Base-by-base conservation (phyloP, 2,888 invertebrate species). In the Rotaria magnacalcarata region DNA sequence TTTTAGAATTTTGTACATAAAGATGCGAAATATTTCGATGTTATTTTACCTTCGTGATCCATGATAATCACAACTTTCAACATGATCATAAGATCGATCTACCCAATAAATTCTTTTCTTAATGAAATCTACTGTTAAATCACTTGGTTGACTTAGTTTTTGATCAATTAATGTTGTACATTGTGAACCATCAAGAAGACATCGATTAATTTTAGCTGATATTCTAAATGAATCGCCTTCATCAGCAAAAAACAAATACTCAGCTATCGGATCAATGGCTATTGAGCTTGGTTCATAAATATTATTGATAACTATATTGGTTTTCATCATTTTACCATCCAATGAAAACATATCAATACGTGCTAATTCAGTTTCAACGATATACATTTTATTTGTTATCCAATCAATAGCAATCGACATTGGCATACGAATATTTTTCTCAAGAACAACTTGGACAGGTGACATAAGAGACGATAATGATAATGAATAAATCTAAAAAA, bases 311-410 rank as follows among this genome's bases (percentile, higher is more conserved):
- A 98, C 92, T 0, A 96, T 95, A 21, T 97, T 95, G 0, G 96
- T 96, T 90, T 97, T 96, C 80, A 43, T 43, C 92, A 94, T 94
- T 86, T 94, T 93, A 0, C 95, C 95, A 88, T 94, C 94, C 88
- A 96, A 92, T 90, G 96, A 75, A 50, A 85, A 85, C 0, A 98
- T 94, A 90, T 97, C 97, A 87, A 99, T 94, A 92, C 96, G 96
- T 90, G 96, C 95, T 0, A 96, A 96, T 43, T 96, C 93, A 41
- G 95, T 94, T 91, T 98, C 97, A 0, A 96, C 96, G 41, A 97
- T 95, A 91, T 97, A 98, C 16, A 99, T 93, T 90, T 97, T 97
- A 90, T 96, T 95, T 0, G 96, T 96, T 80, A 98, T 94, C 96
- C 97, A 99, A 92, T 98, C 98, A 27, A 97, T 95, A 16, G 98